A percentile compares a stretch with the other conserved stretches of the same genome.
phyloP scores from a whole-genome alignment of 2,888 invertebrate genomes.

The Smittia aterrima region DNA sequence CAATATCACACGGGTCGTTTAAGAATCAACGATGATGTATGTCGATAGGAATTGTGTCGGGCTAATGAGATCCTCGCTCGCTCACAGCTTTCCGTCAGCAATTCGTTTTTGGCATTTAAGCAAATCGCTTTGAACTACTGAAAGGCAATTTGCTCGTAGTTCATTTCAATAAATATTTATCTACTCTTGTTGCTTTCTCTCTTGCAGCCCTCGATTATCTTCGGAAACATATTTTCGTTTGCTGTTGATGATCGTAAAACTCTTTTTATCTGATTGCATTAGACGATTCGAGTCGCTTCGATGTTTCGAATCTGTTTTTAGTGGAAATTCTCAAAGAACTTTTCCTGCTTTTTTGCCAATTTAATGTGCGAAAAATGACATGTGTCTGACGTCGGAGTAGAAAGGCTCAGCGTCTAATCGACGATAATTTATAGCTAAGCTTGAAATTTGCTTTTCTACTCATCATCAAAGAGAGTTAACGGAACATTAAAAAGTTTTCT shows the following conservation, averaged over 20 bases:
- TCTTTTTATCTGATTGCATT: background rate
- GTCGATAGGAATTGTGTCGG: background rate
- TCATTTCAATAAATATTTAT: slow-evolving; percentile 33
- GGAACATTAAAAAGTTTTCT: background rate
- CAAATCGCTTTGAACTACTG: slow-evolving; percentile 36
- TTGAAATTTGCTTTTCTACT: background rate
- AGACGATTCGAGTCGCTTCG: background rate
- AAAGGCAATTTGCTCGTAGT: slow-evolving; percentile 21
- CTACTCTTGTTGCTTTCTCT: background rate
- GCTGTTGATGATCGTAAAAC: background rate
- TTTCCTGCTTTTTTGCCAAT: background rate
- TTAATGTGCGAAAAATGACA: slow-evolving; percentile 41
- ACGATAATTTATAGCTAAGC: background rate
- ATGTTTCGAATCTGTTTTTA: background rate
- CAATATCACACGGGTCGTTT: slow-evolving; percentile 23
- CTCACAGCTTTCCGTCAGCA: background rate
- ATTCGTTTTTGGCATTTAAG: background rate
- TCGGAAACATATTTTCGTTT: background rate
- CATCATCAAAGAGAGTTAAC: background rate
- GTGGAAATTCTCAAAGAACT: slow-evolving; percentile 3
- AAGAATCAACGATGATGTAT: background rate
- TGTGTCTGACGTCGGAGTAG: slow-evolving; percentile 15
- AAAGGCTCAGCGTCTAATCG: background rate
- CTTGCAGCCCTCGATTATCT: background rate
- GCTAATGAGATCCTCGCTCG: slow-evolving; percentile 6